Evolutionary conservation across 2,888 invertebrate genomes (phyloP).

Genomic region (Pandemis corylana): DNA sequence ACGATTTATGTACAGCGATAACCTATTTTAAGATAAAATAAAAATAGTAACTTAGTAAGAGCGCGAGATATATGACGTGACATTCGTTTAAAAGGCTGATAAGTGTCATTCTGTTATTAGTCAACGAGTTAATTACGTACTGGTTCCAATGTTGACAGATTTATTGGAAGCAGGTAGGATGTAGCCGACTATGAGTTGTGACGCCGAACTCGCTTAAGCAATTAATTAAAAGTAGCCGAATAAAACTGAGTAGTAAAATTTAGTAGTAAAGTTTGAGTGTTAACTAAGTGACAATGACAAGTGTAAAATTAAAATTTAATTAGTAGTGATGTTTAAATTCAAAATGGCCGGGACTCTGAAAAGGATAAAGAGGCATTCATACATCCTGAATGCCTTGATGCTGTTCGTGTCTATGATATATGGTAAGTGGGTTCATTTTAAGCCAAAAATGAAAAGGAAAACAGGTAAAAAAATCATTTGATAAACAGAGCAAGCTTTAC

Average conservation of each 20-base stretch:
- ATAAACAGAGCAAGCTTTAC: not conserved
- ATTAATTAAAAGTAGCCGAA: constrained; percentile 52
- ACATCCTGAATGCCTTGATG: constrained; percentile 73
- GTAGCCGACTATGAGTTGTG: constrained; percentile 64
- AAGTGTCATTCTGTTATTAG: constrained; percentile 76
- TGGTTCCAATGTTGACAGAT: constrained; percentile 74
- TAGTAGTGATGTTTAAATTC: constrained; percentile 44
- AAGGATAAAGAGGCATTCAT: constrained; percentile 74
- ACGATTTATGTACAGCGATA: constrained; percentile 63
- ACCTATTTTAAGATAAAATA: constrained; percentile 61
- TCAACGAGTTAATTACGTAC: constrained; percentile 75
- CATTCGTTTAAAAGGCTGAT: constrained; percentile 67
- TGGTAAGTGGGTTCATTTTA: constrained; percentile 64
- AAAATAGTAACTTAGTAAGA: constrained; percentile 67
- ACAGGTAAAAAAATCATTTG: constrained; percentile 1
- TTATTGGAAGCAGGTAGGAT: constrained; percentile 66
- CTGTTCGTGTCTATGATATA: constrained; percentile 77
- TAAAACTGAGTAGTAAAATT: constrained; percentile 43
- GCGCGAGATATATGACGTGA: constrained; percentile 69
- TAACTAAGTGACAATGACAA: constrained; percentile 70
- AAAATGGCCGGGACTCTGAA: constrained; percentile 74
- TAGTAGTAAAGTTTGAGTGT: constrained; percentile 56
- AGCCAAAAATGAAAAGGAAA: not conserved
- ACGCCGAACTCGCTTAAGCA: constrained; percentile 53
- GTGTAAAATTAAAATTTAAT: constrained; percentile 68